Conservation (phyloP, 2,888 invertebrate species). For the Chymomyza fuscimana region DNA sequence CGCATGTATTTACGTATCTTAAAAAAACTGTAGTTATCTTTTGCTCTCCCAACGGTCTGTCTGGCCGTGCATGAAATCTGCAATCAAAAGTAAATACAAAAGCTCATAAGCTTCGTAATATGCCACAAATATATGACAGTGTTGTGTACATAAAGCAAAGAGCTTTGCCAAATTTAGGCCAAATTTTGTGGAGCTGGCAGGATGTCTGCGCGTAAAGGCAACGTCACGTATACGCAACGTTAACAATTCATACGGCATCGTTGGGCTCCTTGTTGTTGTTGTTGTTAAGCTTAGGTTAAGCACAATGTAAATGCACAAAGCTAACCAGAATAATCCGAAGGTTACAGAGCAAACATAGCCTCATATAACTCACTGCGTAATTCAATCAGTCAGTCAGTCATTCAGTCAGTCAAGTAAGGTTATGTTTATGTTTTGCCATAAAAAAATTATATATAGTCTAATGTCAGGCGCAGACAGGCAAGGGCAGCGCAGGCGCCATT, state of each 20-base stretch:
- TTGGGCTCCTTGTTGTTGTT: neutral
- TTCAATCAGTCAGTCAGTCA: constrained; percentile 38
- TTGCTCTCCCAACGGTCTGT: neutral
- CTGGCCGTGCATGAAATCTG: constrained; percentile 53
- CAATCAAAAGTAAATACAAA: constrained; percentile 64
- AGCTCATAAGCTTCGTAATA: constrained; percentile 60
- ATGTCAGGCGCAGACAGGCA: constrained; percentile 32
- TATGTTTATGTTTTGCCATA: constrained; percentile 36
- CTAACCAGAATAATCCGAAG: constrained; percentile 56
- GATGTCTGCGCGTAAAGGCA: constrained; percentile 45
- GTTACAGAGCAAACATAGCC: constrained; percentile 30
- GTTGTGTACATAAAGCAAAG: constrained; percentile 31
- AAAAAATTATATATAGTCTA: constrained; percentile 22
- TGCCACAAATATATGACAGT: constrained; percentile 13
- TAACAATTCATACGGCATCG: constrained; percentile 51
- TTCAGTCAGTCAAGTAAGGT: neutral
- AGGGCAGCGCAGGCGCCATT: constrained; percentile 11
- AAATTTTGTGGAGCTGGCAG: constrained; percentile 50
- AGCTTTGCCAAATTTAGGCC: constrained; percentile 44
- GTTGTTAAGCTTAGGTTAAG: neutral
- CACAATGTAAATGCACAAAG: constrained; percentile 30
- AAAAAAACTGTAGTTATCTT: neutral
- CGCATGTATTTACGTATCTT: neutral
- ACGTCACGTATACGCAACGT: constrained; percentile 66
- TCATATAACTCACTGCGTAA: constrained; percentile 34